Base-by-base conservation (phyloP, 2,888 invertebrate species). In the Hofmannophila pseudospretella region DNA sequence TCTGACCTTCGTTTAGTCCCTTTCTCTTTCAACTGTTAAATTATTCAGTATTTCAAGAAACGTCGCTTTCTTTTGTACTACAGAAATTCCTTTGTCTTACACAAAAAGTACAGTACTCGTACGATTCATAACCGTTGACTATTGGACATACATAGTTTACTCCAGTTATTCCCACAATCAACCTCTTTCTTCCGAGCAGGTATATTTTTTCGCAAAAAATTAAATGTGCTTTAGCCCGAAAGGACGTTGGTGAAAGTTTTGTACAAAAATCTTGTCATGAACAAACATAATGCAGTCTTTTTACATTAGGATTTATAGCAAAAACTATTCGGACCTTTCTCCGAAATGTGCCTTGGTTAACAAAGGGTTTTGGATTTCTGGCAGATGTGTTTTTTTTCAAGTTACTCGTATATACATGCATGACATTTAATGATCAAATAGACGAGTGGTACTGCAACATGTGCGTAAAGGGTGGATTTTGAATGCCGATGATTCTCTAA, bases 281-380 rank as follows among this genome's bases (percentile, higher is more conserved):
- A 60, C 66, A 68, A 71, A 71, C 56, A 67, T 69, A 68, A 70
- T 70, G 61, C 55, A 39, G 49, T 41, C 61, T 73, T 76, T 79
- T 59, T 32, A 55, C 54, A 47, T 44, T 42, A 34, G 35, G 41
- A 59, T 49, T 58, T 49, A 56, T 54, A 8, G 62, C 60, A 63
- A 70, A 75, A 77, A 75, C 64, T 54, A 49, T 54, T 46, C 45
- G 60, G 57, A 60, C 65, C 67, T 69, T 70, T 68, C 70, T 68
- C 57, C 69, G 75, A 78, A 79, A 58, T 54, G 54, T 54, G 57
- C 56, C 49, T 49, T 46, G 49, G 50, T 58, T 58, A 64, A 80
- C 79, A 82, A 82, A 84, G 82, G 84, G 82, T 78, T 84, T 81
- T 72, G 57, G 53, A 71, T 84, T 79, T 77, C 66, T 66, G 68